These are phyloP conservation scores for Phylloscopus trochilus DNA, from an alignment of 2,113 vertebrate genomes.

Conservation along the genomic window DNA sequence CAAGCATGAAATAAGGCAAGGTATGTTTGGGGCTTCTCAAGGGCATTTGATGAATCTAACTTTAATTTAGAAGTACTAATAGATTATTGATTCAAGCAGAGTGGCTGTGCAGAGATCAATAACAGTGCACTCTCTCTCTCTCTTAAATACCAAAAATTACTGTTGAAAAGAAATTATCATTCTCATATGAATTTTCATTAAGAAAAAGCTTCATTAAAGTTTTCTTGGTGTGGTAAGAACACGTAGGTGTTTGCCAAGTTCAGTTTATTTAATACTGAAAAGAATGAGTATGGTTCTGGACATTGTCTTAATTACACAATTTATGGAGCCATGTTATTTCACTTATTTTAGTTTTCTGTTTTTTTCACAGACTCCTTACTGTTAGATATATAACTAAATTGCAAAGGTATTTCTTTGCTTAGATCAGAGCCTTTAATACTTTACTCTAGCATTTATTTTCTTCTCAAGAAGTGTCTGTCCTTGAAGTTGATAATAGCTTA, in stretches of 20 bases:
- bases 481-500: constrained; percentile 16
- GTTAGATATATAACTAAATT: background rate
- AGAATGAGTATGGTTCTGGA: background rate
- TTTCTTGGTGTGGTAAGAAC: background rate
- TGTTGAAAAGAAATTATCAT: background rate
- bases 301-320: background rate
- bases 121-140: constrained; percentile 31
- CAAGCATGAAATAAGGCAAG: constrained; percentile 27
- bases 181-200: background rate
- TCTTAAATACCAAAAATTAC: constrained; percentile 62
- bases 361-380: background rate
- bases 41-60: constrained; percentile 72
- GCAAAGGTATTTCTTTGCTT: background rate
- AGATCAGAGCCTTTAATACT: background rate
- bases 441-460: background rate
- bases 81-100: constrained; percentile 77
- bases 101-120: constrained; percentile 61
- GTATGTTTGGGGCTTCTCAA: constrained; percentile 65
- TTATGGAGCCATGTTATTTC: background rate
- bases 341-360: background rate
- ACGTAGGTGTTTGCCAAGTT: background rate
- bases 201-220: background rate
- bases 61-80: constrained; percentile 79
- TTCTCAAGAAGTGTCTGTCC: background rate
- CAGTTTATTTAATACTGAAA: background rate